A percentile compares a stretch with the other conserved stretches of the same genome.
phyloP scores from a whole-genome alignment of 1,140 invertebrate genomes.

The Psix sp. region DNA sequence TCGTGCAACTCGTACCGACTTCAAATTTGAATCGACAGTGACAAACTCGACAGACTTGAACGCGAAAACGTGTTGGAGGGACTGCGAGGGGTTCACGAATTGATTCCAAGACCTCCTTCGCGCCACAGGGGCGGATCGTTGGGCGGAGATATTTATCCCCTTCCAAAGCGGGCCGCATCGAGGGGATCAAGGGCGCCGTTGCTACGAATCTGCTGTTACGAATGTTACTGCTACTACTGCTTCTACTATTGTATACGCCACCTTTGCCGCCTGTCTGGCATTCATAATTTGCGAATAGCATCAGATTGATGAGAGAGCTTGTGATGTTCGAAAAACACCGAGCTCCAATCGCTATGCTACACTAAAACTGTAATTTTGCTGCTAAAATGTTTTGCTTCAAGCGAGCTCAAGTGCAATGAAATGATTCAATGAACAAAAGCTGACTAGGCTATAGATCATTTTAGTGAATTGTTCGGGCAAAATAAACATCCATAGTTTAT shows the following conservation, averaged over 20 bases:
- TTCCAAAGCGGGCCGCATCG: constrained; percentile 38
- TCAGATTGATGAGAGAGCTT: constrained; percentile 44
- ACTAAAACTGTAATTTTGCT: constrained; percentile 50
- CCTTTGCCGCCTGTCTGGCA: constrained; percentile 49
- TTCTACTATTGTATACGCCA: constrained; percentile 39
- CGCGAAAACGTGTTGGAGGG: constrained; percentile 63
- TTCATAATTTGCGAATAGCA: constrained; percentile 50
- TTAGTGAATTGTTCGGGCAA: too few relatives aligned
- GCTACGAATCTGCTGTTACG: constrained; percentile 30
- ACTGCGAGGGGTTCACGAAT: constrained; percentile 69
- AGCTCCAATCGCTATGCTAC: constrained; percentile 9
- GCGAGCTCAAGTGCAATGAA: constrained; percentile 15
- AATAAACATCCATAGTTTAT: too few relatives aligned
- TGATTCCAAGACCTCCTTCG: constrained; percentile 71
- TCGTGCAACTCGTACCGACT: constrained; percentile 27
- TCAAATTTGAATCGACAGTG: constrained; percentile 48
- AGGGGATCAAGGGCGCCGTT: constrained; percentile 58
- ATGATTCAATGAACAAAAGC: constrained; percentile 29
- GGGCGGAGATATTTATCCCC: constrained; percentile 66
- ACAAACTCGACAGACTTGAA: constrained; percentile 45
- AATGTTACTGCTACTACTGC: constrained; percentile 37
- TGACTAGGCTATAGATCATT: too few relatives aligned
- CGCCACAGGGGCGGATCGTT: constrained; percentile 60
- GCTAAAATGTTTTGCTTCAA: constrained; percentile 52
- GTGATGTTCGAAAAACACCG: constrained; percentile 69